A percentile compares a stretch with the other conserved stretches of the same genome.
These are phyloP conservation scores for Boloria selene DNA, from an alignment of 2,888 invertebrate species.

Conservation along the genomic window DNA sequence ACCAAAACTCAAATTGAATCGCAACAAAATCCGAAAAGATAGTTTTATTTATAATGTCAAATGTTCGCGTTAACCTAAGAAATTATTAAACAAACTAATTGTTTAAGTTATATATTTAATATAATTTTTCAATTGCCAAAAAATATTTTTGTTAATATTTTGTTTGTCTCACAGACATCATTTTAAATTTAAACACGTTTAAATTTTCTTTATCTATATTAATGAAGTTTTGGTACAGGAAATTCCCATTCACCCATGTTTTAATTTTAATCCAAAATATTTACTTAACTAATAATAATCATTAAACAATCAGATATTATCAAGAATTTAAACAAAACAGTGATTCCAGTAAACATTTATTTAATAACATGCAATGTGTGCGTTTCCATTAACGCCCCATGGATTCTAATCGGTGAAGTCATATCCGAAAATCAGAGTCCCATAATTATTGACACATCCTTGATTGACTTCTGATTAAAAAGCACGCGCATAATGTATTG, in stretches of 20 bases:
- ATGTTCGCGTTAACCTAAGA: no score
- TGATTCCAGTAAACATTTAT: conserved; percentile 17
- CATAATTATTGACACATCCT: conserved; percentile 65
- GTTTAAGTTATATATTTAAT: no score
- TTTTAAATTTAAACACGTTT: no score
- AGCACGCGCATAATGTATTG: conserved; percentile 58
- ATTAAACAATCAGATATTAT: conserved; percentile 11
- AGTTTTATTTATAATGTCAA: no score
- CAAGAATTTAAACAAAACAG: conserved; percentile 17
- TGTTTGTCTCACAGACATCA: no score
- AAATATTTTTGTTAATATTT: no score
- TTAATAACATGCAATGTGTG: conserved; percentile 22
- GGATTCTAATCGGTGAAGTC: conserved; percentile 60
- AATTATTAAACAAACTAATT: no score
- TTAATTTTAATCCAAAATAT: neutral
- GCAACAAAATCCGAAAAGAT: no score
- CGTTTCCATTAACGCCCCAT: conserved; percentile 45
- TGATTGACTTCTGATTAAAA: conserved; percentile 69
- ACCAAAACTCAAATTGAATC: no score
- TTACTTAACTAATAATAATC: conserved; percentile 2
- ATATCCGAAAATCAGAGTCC: conserved; percentile 58
- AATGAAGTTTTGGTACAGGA: neutral
- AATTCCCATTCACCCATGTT: neutral
- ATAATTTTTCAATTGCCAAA: no score
- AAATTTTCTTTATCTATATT: no score